Conservation (phyloP, 1,140 invertebrate species). For the Cydia splendana region DNA sequence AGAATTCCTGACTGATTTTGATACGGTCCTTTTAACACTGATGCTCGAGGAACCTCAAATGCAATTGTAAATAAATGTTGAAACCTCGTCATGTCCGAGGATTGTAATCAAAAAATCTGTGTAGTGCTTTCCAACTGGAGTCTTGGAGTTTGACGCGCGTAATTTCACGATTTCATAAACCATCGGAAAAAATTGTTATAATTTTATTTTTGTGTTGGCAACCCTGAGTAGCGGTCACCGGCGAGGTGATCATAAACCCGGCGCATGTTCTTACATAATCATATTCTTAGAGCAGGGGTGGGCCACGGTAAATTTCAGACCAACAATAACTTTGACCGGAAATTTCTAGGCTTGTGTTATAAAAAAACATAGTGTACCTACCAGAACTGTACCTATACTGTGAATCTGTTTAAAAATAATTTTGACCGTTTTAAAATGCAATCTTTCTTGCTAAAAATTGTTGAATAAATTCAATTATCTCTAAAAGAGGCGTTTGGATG, state of each 20-base stretch:
- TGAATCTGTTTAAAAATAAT: not conserved
- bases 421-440: not conserved
- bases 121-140: too few relatives aligned
- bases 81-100: too few relatives aligned
- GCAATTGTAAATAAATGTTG: too few relatives aligned
- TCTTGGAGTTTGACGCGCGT: not conserved
- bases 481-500: too few relatives aligned
- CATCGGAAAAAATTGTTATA: not conserved
- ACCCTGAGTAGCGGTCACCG: slow-evolving; percentile 63
- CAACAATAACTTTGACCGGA: not conserved
- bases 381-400: too few relatives aligned
- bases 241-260: slow-evolving; percentile 75
- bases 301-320: slow-evolving; percentile 13
- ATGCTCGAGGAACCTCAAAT: too few relatives aligned
- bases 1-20: too few relatives aligned
- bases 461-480: too few relatives aligned
- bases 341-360: not conserved
- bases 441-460: not conserved
- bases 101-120: too few relatives aligned
- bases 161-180: not conserved
- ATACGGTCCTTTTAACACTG: too few relatives aligned
- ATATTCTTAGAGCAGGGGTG: slow-evolving; percentile 62
- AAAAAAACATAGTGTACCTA: not conserved
- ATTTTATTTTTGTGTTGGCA: slow-evolving; percentile 35
- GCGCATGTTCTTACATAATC: slow-evolving; percentile 79